Conservation (phyloP, 2,888 invertebrate species). For the Linnaemya tessellans region DNA sequence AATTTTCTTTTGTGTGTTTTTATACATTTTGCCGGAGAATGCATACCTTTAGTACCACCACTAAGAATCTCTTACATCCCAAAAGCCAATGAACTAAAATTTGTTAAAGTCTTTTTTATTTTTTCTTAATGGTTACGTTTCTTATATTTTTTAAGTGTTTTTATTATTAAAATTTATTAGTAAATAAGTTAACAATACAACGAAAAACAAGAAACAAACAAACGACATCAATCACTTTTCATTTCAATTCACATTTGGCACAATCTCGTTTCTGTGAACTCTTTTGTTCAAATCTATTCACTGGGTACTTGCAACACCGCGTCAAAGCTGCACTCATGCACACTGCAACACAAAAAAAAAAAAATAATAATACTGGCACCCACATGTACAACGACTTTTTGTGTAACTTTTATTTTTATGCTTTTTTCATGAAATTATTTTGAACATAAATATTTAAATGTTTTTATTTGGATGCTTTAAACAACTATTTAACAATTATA, state of each 20-base stretch:
- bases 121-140: slow-evolving; percentile 13
- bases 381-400: slow-evolving; percentile 38
- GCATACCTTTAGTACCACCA: neutral
- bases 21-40: neutral
- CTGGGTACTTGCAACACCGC: slow-evolving; percentile 10
- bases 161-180: slow-evolving; percentile 65
- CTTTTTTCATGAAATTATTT: slow-evolving; percentile 10
- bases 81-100: slow-evolving; percentile 47
- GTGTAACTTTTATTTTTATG: neutral
- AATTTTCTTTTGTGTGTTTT: too few relatives aligned
- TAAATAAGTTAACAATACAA: slow-evolving; percentile 76
- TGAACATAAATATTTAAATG: slow-evolving; percentile 21
- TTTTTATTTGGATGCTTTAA: slow-evolving; percentile 24
- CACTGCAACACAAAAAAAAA: neutral
- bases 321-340: neutral
- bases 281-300: slow-evolving; percentile 31
- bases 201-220: slow-evolving; percentile 53
- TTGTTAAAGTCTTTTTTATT: neutral
- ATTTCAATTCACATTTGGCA: slow-evolving; percentile 72
- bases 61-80: neutral
- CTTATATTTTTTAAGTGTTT: slow-evolving; percentile 44
- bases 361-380: too few relatives aligned
- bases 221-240: slow-evolving; percentile 81
- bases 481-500: slow-evolving; percentile 50
- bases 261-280: slow-evolving; percentile 51